A percentile compares a stretch with the other conserved stretches of the same genome.
Evolutionary conservation across 1,140 invertebrate genomes (phyloP).

Genomic region (Drosophila eugracilis): DNA sequence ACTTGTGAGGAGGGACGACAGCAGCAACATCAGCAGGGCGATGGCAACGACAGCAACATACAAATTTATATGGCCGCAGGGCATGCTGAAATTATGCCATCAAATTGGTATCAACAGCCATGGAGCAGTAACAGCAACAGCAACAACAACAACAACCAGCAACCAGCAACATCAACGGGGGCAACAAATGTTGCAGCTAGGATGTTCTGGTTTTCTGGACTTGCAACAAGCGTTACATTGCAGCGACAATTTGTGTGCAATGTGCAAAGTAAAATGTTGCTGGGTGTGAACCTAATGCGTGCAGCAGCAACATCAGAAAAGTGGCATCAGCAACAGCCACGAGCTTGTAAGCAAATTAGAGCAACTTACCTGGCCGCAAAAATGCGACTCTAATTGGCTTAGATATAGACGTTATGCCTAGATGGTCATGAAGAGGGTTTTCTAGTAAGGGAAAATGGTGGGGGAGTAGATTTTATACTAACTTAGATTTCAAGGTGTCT

Average conservation of each 20-base stretch:
- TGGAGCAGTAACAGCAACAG: slow-evolving; percentile 24
- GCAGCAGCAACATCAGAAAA: slow-evolving; percentile 23
- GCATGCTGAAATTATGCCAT: slow-evolving; percentile 84
- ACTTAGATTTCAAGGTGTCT: too few species aligned
- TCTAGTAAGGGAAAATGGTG: neutral
- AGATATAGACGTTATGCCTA: slow-evolving; percentile 63
- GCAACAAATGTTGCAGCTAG: slow-evolving; percentile 20
- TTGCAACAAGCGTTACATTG: slow-evolving; percentile 32
- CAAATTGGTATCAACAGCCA: slow-evolving; percentile 82
- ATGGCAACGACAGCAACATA: slow-evolving; percentile 76
- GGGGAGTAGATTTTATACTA: neutral
- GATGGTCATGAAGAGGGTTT: slow-evolving; percentile 7
- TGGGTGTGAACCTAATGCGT: slow-evolving; percentile 81
- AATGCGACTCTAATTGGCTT: slow-evolving; percentile 51
- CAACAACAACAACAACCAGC: neutral
- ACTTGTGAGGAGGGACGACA: slow-evolving; percentile 6
- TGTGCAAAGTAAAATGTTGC: slow-evolving; percentile 78
- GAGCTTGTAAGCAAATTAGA: slow-evolving; percentile 78
- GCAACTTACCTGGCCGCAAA: slow-evolving; percentile 45
- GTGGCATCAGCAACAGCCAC: slow-evolving; percentile 20
- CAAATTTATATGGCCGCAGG: slow-evolving; percentile 82
- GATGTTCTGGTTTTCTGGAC: slow-evolving; percentile 42
- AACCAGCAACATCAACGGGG: slow-evolving; percentile 3
- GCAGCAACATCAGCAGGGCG: slow-evolving; percentile 45
- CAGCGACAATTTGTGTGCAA: slow-evolving; percentile 79